Evolutionary conservation across 2,113 vertebrate species (phyloP).

Genomic region (Percopsis transmontana): DNA sequence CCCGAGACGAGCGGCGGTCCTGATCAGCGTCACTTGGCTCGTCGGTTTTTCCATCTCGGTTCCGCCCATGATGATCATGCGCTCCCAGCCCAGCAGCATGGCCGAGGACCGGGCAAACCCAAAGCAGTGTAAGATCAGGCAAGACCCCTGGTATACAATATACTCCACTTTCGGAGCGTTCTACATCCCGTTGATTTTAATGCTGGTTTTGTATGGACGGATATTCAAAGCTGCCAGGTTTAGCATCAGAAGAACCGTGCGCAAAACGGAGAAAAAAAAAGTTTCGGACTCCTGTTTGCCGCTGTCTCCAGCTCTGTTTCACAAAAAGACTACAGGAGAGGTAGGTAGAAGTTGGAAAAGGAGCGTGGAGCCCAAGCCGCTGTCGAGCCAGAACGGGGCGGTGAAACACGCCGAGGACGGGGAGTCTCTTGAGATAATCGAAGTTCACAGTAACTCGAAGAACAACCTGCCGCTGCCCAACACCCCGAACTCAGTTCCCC

Average conservation of each 20-base stretch:
- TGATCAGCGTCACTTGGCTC: slow-evolving; percentile 96
- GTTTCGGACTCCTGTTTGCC: slow-evolving; percentile 76
- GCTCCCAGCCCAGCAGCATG: slow-evolving; percentile 80
- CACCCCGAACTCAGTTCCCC: slow-evolving; percentile 62
- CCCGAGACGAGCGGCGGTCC: slow-evolving; percentile 86
- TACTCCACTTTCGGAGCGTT: slow-evolving; percentile 97
- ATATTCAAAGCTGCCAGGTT: slow-evolving; percentile 95
- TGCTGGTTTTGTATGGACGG: slow-evolving; percentile 93
- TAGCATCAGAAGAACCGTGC: slow-evolving; percentile 91
- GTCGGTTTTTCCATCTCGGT: slow-evolving; percentile 96
- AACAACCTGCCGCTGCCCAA: slow-evolving; percentile 85
- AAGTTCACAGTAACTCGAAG: slow-evolving; percentile 84
- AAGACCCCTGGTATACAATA: slow-evolving; percentile 95
- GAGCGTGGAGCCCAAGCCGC: slow-evolving; percentile 77
- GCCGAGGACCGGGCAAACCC: slow-evolving; percentile 88
- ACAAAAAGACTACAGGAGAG: slow-evolving; percentile 79
- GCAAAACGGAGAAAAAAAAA: slow-evolving; percentile 87
- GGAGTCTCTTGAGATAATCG: slow-evolving; percentile 88
- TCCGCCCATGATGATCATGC: slow-evolving; percentile 92
- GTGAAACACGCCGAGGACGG: slow-evolving; percentile 83
- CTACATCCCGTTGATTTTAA: slow-evolving; percentile 92
- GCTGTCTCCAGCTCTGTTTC: slow-evolving; percentile 72
- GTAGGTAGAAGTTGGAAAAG: slow-evolving; percentile 79
- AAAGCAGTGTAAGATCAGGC: slow-evolving; percentile 89
- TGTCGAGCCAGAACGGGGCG: slow-evolving; percentile 82